Evolutionary conservation across 2,113 vertebrate species (phyloP).

Genomic region (Salvelinus sp.): DNA sequence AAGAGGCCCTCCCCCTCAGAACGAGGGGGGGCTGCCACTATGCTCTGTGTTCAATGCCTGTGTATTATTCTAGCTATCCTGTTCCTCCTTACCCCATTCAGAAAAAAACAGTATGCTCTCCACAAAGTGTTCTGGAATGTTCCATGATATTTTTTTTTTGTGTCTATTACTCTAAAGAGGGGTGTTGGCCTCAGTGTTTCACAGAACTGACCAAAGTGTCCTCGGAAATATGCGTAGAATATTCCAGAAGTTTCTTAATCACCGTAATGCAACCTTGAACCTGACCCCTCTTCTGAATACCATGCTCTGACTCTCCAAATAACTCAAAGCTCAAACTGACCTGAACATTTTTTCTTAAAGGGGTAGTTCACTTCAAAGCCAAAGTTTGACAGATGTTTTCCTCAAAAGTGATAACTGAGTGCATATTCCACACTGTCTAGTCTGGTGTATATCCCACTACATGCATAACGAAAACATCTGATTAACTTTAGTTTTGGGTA

Average conservation of each 20-base stretch:
- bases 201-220: slow-evolving; percentile 64
- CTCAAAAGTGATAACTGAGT: not conserved
- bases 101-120: slow-evolving; percentile 32
- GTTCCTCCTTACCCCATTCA: slow-evolving; percentile 42
- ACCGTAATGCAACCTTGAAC: not conserved
- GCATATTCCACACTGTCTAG: not conserved
- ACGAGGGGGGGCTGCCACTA: slow-evolving; percentile 56
- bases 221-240: slow-evolving; percentile 37
- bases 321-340: slow-evolving; percentile 10
- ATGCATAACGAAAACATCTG: not conserved
- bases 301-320: not conserved
- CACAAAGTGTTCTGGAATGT: slow-evolving; percentile 45
- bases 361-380: not conserved
- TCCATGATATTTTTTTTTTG: slow-evolving; percentile 41
- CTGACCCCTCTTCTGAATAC: slow-evolving; percentile 6
- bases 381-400: slow-evolving; percentile 6
- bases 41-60: slow-evolving; percentile 69
- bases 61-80: slow-evolving; percentile 59
- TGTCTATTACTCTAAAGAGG: slow-evolving; percentile 39
- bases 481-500: not conserved
- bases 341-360: slow-evolving; percentile 4
- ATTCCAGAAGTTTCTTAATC: slow-evolving; percentile 9
- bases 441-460: not conserved
- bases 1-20: slow-evolving; percentile 66
- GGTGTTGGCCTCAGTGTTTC: slow-evolving; percentile 62